phyloP scores from a whole-genome alignment of 2,797 vertebrate genomes.

The Peromyscus eremicus region DNA sequence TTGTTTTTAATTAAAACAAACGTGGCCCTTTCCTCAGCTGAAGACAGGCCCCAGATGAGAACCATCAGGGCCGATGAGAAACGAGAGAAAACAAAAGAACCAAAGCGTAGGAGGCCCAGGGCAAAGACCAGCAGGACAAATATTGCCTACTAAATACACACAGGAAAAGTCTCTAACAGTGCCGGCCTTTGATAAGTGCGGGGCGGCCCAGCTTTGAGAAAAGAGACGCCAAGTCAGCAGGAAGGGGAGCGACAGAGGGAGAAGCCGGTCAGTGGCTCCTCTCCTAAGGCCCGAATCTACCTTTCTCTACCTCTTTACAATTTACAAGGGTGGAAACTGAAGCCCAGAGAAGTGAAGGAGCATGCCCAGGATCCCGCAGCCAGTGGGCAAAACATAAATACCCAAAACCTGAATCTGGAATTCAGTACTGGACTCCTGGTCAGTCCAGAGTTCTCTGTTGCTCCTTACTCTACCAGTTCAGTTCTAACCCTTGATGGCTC shows the following conservation, averaged over 20 bases:
- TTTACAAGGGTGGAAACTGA: neutral
- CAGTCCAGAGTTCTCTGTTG: neutral
- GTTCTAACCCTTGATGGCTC: neutral
- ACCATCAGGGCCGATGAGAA: slow-evolving; percentile 86
- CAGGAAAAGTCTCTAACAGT: accelerated
- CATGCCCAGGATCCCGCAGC: neutral
- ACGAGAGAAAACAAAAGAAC: slow-evolving; percentile 59
- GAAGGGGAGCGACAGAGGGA: neutral
- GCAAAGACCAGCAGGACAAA: slow-evolving; percentile 75
- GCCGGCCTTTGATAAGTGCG: neutral
- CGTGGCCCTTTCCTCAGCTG: slow-evolving; percentile 84
- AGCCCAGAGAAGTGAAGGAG: slow-evolving; percentile 53
- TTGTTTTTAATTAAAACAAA: slow-evolving; percentile 90
- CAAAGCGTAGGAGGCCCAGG: slow-evolving; percentile 75
- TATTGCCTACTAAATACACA: neutral
- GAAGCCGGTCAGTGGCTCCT: neutral
- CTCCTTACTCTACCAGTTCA: accelerated
- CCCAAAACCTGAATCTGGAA: neutral
- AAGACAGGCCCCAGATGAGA: slow-evolving; percentile 88
- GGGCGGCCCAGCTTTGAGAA: neutral
- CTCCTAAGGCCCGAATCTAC: neutral
- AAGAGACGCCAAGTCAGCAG: neutral
- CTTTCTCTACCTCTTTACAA: neutral
- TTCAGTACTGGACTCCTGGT: neutral
- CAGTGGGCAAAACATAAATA: neutral